Evolutionary conservation across 1,140 invertebrate genomes (phyloP).

Genomic region (Drosophila cardini): DNA sequence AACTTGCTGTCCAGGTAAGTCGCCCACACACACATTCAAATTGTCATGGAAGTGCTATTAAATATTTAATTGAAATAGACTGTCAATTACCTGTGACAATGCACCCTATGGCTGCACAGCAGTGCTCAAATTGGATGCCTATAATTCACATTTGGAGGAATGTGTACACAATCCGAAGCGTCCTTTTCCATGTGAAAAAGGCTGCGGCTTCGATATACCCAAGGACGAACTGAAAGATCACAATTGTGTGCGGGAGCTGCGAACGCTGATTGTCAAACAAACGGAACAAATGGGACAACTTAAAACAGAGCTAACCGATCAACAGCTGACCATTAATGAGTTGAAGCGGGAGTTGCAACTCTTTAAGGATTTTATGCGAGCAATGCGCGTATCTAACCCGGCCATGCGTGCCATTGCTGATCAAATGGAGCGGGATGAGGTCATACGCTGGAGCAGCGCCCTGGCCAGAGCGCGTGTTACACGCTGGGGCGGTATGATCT

Average conservation of each 20-base stretch:
- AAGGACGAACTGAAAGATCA: slow-evolving; percentile 98
- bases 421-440: slow-evolving; percentile 96
- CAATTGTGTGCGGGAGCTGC: slow-evolving; percentile 95
- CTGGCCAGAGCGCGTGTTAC: slow-evolving; percentile 94
- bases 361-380: slow-evolving; percentile 95
- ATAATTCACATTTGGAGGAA: slow-evolving; percentile 93
- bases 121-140: slow-evolving; percentile 93
- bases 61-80: slow-evolving; percentile 85
- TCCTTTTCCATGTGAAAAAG: slow-evolving; percentile 95
- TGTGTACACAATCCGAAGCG: slow-evolving; percentile 98
- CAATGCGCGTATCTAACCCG: slow-evolving; percentile 95
- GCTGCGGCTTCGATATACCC: slow-evolving; percentile 96
- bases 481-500: slow-evolving; percentile 95
- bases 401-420: slow-evolving; percentile 94
- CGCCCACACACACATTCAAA: slow-evolving; percentile 6
- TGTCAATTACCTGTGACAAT: slow-evolving; percentile 96
- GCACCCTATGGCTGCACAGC: slow-evolving; percentile 93
- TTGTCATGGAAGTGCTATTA: background rate
- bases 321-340: slow-evolving; percentile 94
- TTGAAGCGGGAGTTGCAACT: slow-evolving; percentile 94
- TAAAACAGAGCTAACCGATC: slow-evolving; percentile 93
- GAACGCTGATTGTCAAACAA: slow-evolving; percentile 93
- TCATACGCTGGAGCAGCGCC: slow-evolving; percentile 95
- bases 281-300: slow-evolving; percentile 93
- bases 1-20: slow-evolving; percentile 93